Conservation (phyloP, 2,113 vertebrate species). For the Odocoileus hemionus region DNA sequence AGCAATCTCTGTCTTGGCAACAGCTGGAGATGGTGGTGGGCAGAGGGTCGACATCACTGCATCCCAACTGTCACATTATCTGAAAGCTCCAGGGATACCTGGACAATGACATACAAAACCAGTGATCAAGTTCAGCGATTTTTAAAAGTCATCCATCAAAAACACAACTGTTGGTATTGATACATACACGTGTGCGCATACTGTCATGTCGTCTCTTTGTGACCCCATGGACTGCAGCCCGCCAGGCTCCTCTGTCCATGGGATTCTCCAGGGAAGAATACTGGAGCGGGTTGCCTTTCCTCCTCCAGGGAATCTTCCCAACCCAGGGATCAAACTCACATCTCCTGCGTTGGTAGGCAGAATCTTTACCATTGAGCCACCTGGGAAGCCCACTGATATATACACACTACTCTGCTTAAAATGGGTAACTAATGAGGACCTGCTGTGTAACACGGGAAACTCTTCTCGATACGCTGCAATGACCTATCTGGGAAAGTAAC, state of each 20-base stretch:
- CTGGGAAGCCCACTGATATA: neutral
- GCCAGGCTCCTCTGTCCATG: neutral
- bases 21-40: constrained; percentile 95
- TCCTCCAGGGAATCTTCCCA: neutral
- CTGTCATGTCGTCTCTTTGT: neutral
- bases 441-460: neutral
- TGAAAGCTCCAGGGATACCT: constrained; percentile 58
- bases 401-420: neutral
- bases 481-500: neutral
- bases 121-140: neutral
- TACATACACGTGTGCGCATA: no score
- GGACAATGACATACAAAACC: constrained; percentile 31
- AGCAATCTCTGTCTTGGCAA: constrained; percentile 93
- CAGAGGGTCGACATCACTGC: constrained; percentile 90
- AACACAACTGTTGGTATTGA: neutral
- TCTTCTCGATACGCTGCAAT: neutral
- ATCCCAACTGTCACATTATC: constrained; percentile 22
- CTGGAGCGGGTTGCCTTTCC: neutral
- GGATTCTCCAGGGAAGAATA: neutral
- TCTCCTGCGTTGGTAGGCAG: neutral
- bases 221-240: neutral
- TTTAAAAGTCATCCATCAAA: neutral
- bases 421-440: neutral
- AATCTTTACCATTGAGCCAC: neutral
- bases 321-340: neutral